Evolutionary conservation across 2,888 invertebrate species (phyloP).

Genomic region (Keiferia lycopersicella): DNA sequence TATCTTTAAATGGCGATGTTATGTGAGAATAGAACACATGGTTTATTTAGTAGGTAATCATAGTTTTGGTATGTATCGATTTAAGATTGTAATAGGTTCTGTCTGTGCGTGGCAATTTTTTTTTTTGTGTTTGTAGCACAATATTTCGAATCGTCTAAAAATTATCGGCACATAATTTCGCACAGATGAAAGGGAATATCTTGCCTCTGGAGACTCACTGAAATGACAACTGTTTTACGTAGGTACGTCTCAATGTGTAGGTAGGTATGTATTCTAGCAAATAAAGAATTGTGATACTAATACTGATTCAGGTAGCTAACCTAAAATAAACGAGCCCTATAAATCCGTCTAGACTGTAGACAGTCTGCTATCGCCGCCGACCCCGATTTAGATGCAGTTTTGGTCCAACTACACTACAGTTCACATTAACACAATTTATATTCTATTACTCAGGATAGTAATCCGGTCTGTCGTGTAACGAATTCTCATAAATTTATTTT

Average conservation of each 20-base stretch:
- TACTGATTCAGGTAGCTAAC: background rate
- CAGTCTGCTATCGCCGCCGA: background rate
- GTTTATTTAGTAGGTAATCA: background rate
- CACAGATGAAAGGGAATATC: too few species aligned
- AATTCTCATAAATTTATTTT: slow-evolving; percentile 13
- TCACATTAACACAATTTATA: slow-evolving; percentile 9
- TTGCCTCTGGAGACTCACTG: too few species aligned
- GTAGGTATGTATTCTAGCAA: too few species aligned
- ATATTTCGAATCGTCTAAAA: too few species aligned
- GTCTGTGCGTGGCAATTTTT: too few species aligned
- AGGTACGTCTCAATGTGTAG: too few species aligned
- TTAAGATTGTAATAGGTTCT: too few species aligned
- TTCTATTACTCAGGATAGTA: background rate
- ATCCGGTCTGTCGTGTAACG: background rate
- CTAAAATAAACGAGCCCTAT: slow-evolving; percentile 6
- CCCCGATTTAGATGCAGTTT: background rate
- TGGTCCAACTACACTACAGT: slow-evolving; percentile 1
- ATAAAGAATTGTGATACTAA: too few species aligned
- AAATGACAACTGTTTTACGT: too few species aligned
- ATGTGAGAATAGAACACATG: slow-evolving; percentile 11
- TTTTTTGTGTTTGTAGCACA: too few species aligned
- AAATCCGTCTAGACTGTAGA: slow-evolving; percentile 16
- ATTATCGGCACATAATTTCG: too few species aligned
- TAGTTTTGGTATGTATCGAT: too few species aligned
- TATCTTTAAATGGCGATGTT: background rate